Base-by-base conservation (phyloP, 2,113 vertebrate species). In the Grus americana region DNA sequence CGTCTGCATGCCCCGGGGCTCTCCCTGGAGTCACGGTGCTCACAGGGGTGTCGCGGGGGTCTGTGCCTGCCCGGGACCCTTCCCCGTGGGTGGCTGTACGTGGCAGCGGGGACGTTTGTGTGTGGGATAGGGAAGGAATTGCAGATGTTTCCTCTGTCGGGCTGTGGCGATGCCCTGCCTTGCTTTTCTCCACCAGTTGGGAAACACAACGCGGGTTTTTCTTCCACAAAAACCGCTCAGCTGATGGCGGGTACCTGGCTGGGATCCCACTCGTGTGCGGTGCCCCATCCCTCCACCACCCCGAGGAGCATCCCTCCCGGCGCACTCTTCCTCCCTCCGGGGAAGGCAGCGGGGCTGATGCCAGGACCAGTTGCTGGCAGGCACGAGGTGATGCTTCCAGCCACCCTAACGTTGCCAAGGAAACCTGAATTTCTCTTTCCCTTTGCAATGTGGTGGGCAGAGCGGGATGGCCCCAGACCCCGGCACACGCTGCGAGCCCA, bases 321-420 rank as follows among this genome's bases (percentile, higher is more conserved):
- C 7, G 10, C 5, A 12, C 40, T 42, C 40, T 42, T 42, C 40
- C 8, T 13, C 14, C 52, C 8, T 13, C 16, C 52, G 15, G 42
- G 63, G 9, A 32, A 58, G 47, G 71, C 71, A 32, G 76, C 2
- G 1, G 42, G 54, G 73, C 82, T 23, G 72, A 17, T 85, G 44
- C 50, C 4, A 1, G 44, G 80, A 29, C 52, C 36, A 30, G 94
- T 94, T 97, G 95, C 97, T 90, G 90, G 78, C 97, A 83, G 93
- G 95, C 90, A 22, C 4, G 24, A 72, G 92, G 87, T 26, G 93
- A 80, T 88, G 94, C 91, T 96, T 88, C 70, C 80, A 90, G 61
- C 40, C 62, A 65, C 94, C 93, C 78, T 92, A 66, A 79, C 7
- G 96, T 98, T 98, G 96, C 93, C 97, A 97, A 73, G 98, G 97